Evolutionary conservation across 2,113 vertebrate genomes (phyloP).

Genomic region (Ammodytes dubius): DNA sequence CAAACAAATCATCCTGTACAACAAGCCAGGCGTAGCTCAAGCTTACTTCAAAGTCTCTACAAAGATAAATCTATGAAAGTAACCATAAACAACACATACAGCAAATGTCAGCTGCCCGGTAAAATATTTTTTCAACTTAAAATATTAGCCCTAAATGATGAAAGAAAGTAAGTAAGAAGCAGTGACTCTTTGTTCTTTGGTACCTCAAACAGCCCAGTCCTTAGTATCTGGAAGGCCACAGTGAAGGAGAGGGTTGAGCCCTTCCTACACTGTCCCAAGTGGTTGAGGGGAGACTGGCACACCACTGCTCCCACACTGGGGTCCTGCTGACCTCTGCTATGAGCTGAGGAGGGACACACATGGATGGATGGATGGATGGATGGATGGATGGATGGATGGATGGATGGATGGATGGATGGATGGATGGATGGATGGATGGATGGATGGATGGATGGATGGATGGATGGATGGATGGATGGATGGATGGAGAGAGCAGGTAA

Average conservation of each 20-base stretch:
- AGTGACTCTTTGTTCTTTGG: neutral
- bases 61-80: no score
- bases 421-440: no score
- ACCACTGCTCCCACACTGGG: conserved; percentile 64
- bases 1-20: no score
- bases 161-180: no score
- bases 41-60: no score
- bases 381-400: conserved; percentile 39
- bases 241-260: conserved; percentile 89
- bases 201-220: conserved; percentile 91
- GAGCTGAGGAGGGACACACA: conserved; percentile 34
- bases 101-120: no score
- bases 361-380: neutral
- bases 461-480: neutral
- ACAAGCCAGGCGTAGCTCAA: no score
- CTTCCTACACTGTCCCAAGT: conserved; percentile 89
- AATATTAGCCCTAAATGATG: no score
- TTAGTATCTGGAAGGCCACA: conserved; percentile 90
- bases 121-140: no score
- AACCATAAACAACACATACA: no score
- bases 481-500: neutral
- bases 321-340: neutral
- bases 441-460: no score
- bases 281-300: conserved; percentile 75
- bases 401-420: neutral